Percentiles rank a stretch among this genome's conserved stretches.
Evolutionary conservation across 2,797 vertebrate species (phyloP).

Genomic region (Acanthornis magna): DNA sequence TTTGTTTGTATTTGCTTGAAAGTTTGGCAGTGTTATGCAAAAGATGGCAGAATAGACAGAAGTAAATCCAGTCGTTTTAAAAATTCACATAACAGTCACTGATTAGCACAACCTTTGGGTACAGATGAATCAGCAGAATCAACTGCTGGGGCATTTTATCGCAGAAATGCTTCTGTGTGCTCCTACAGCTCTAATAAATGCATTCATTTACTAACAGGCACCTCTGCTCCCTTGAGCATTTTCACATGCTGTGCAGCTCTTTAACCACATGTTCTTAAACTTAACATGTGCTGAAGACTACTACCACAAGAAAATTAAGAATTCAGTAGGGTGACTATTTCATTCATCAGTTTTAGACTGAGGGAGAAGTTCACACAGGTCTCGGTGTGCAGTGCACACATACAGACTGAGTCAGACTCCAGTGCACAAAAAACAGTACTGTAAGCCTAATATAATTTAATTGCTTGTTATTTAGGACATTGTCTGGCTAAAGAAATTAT

Average conservation of each 20-base stretch:
- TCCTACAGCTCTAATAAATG: constrained; percentile 43
- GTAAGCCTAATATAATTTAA: constrained; percentile 29
- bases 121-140: constrained; percentile 47
- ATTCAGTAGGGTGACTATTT: constrained; percentile 57
- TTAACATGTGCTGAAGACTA: constrained; percentile 19
- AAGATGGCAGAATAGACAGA: not conserved
- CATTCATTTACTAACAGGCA: constrained; percentile 57
- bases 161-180: not conserved
- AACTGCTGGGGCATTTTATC: constrained; percentile 29
- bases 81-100: constrained; percentile 16
- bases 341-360: constrained; percentile 63
- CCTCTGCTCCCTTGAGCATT: not conserved
- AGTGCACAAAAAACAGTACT: not conserved
- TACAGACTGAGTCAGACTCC: not conserved
- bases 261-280: constrained; percentile 23
- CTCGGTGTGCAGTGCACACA: not conserved
- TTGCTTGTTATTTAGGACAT: constrained; percentile 47
- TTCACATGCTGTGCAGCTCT: not conserved
- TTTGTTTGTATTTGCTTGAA: constrained; percentile 20
- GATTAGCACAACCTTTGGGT: constrained; percentile 51
- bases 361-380: not conserved
- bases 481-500: constrained; percentile 53
- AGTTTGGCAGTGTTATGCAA: not conserved
- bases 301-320: constrained; percentile 60
- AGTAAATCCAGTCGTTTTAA: constrained; percentile 29